Evolutionary conservation across 1,140 invertebrate genomes (phyloP), one percentile per base, ranked within the genome.

Genomic region (Anthonomus grandis): DNA sequence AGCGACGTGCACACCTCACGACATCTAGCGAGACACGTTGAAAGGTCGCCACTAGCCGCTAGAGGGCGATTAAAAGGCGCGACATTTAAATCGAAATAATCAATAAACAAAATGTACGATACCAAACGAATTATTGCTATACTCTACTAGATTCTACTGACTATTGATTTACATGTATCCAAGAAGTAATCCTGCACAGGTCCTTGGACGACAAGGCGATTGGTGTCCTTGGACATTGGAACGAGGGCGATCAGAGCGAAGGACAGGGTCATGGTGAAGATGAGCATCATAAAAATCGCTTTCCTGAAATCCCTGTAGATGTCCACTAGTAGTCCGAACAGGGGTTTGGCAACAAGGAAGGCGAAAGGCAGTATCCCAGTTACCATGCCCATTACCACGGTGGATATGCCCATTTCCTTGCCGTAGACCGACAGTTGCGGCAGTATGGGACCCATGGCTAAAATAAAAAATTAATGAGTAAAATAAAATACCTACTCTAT

Each of bases 401-500:
- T 77, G 0, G 86, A 85, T n/a, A 90, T 76, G 0, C 87, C 87
- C 27, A 90, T 69, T 70, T 90, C 84, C 64, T 85, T 83, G 2
- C 86, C 87, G 69, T 84, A 85, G 12, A 90, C 86, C 34, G 83
- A 77, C 45, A 89, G 70, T 65, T 86, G 88, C 0, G 87, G 87
- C 21, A 90, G 70, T 23, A 90, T 81, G 3, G 87, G 87, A 2
- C 87, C 87, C 75, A 89, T 81, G 2, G 86, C 88, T 90, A 70
- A 19, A 78, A 77, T 63, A 63, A 38, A 8, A 34, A 12, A 13
- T 34, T 12, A 34, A 34, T 2, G 2, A 13, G n/a, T n/a, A n/a
- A n/a, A n/a, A n/a, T n/a, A n/a, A n/a, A n/a, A n/a, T n/a, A n/a
- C n/a, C n/a, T n/a, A n/a, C n/a, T n/a, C n/a, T n/a, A n/a, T n/a